Base-by-base conservation (phyloP, 2,113 vertebrate species). In the Pristiophorus japonicus region DNA sequence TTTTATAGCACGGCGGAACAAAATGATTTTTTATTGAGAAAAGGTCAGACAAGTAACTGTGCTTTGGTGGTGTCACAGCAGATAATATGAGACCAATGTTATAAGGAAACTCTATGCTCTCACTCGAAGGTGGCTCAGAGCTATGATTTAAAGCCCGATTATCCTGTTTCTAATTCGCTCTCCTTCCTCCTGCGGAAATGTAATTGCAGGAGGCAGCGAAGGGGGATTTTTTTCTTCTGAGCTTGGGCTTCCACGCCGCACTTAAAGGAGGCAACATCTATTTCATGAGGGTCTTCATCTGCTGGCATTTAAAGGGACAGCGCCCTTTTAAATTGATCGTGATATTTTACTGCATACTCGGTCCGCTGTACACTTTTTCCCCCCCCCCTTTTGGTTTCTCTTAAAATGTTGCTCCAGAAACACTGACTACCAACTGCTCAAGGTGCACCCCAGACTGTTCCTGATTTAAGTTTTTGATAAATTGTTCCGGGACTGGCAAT, bases 131-230 rank as follows among this genome's bases (percentile, higher is more conserved):
- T 96, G 96, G 96, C 96, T 97, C 90, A 66, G 96, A 97, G 96
- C 96, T 96, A 97, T 98, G 97, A 98, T 98, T 98, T 98, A 98
- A 97, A 96, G 96, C 97, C 97, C 96, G 97, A 97, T 98, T 98
- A 98, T 98, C 98, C 98, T 97, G 97, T 98, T 98, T 98, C 98
- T 98, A 98, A 98, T 98, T 97, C 97, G 97, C 98, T 97, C 96
- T 97, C 97, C 97, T 97, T 98, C 97, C 98, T 98, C 98, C 98
- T 98, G 97, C 97, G 97, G 98, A 98, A 98, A 98, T 98, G 97
- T 97, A 97, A 98, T 98, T 97, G 97, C 96, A 96, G 97, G 97
- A 97, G 97, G 97, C 97, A 97, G 96, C 95, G 96, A 96, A 95
- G 97, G 97, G 95, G 95, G 96, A 96, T 96, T 96, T 98, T 62